Conservation (phyloP, 2,113 vertebrate genomes). For the Microtus richardsoni region DNA sequence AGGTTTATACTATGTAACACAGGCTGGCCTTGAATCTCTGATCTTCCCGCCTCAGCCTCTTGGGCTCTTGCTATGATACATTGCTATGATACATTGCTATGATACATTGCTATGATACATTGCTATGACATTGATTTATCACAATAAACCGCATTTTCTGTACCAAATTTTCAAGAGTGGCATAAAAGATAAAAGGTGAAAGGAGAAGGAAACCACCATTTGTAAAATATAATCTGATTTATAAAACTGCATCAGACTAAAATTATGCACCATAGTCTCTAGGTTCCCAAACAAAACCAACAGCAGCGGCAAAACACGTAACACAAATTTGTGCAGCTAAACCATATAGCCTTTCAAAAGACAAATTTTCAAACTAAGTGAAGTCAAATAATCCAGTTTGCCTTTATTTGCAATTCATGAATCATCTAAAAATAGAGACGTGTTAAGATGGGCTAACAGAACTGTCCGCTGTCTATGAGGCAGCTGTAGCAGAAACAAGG, state of each 20-base stretch:
- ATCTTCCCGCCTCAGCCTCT: neutral
- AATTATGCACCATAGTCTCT: neutral
- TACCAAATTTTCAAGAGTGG: neutral
- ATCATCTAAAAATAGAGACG: neutral
- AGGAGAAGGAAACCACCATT: neutral
- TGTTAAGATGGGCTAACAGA: neutral
- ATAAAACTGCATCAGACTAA: neutral
- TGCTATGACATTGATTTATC: neutral
- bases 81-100: neutral
- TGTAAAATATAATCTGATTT: neutral
- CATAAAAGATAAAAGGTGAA: neutral
- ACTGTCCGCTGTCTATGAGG: neutral
- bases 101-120: neutral
- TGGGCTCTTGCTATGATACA: neutral
- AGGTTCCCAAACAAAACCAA: neutral
- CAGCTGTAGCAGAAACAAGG: no score
- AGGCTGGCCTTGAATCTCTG: neutral
- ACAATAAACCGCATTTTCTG: neutral
- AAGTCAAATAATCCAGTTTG: neutral
- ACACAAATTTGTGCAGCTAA: neutral
- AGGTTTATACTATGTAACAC: neutral
- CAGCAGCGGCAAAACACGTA: neutral
- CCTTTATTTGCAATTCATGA: neutral
- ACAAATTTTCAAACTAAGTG: neutral
- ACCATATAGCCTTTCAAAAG: neutral